Percentiles rank a stretch among this genome's conserved stretches.
These are phyloP conservation scores for Pyralis farinalis DNA, from an alignment of 2,888 invertebrate genomes.

Conservation along the genomic window DNA sequence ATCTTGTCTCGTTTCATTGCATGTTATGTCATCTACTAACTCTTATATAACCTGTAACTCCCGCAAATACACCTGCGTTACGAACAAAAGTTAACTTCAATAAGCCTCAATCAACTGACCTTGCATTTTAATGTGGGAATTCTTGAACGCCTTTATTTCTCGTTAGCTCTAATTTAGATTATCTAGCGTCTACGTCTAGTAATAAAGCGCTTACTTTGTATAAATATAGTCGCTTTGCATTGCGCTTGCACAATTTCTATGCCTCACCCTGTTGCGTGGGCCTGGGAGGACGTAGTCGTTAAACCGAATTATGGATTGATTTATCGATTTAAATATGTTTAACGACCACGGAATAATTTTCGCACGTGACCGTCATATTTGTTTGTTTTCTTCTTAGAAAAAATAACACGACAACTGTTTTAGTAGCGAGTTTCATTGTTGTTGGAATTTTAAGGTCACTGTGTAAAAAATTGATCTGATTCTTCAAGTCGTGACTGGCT, in stretches of 20 bases:
- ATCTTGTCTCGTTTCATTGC: conserved; percentile 17
- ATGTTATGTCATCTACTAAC: conserved; percentile 40
- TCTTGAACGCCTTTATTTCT: conserved; percentile 39
- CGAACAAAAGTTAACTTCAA: conserved; percentile 17
- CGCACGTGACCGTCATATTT: neutral
- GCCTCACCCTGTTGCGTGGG: conserved; percentile 28
- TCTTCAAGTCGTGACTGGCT: conserved; percentile 63
- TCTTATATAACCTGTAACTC: conserved; percentile 7
- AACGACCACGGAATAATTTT: neutral
- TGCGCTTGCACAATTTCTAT: conserved; percentile 23
- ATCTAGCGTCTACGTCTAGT: conserved; percentile 40
- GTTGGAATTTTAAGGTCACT: conserved; percentile 48
- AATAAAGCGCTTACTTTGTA: conserved; percentile 38
- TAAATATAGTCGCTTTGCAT: conserved; percentile 29
- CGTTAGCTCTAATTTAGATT: conserved; percentile 56
- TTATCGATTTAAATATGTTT: conserved; percentile 3
- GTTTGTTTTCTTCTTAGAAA: neutral
- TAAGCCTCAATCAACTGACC: conserved; percentile 31
- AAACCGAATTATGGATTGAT: conserved; percentile 8
- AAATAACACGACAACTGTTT: conserved; percentile 12
- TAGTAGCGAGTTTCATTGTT: conserved; percentile 22
- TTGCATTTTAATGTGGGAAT: conserved; percentile 68
- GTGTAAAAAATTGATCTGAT: conserved; percentile 59
- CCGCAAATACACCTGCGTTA: conserved; percentile 9
- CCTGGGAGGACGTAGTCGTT: conserved; percentile 9